Conservation (phyloP, 2,113 vertebrate species). For the Anolis sagrei region DNA sequence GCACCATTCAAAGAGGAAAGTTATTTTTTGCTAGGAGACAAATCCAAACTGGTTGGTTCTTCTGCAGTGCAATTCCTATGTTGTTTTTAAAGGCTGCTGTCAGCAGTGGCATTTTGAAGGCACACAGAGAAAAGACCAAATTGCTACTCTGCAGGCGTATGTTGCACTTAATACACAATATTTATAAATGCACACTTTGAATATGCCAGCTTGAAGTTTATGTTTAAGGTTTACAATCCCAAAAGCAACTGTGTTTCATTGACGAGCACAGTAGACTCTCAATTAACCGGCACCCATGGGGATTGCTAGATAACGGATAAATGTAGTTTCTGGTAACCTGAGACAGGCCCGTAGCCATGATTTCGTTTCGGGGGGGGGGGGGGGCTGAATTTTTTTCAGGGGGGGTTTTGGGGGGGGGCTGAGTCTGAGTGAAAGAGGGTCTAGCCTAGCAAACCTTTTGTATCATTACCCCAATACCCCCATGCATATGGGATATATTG, state of each 20-base stretch:
- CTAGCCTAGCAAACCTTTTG: too few species aligned
- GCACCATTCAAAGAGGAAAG: neutral
- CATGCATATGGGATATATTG: too few species aligned
- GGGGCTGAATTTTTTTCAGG: too few species aligned
- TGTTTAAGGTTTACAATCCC: neutral
- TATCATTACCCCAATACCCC: too few species aligned
- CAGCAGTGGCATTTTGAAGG: neutral
- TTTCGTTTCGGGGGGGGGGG: too few species aligned
- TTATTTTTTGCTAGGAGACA: neutral
- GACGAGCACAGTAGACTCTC: too few species aligned
- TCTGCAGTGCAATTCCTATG: neutral
- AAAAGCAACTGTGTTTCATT: neutral
- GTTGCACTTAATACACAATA: neutral
- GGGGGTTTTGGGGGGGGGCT: too few species aligned
- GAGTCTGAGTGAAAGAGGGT: too few species aligned
- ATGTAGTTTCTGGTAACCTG: too few species aligned
- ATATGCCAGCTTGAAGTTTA: neutral
- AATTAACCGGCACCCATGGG: too few species aligned
- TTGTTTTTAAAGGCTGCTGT: neutral
- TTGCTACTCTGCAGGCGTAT: neutral
- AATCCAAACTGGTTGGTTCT: neutral
- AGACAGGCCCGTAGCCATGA: too few species aligned
- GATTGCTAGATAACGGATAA: too few species aligned
- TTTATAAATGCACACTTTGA: neutral
- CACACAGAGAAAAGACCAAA: neutral